Percentiles rank a stretch among this genome's conserved stretches.
phyloP scores from a whole-genome alignment of 2,113 vertebrate genomes.

The Turnix velox region DNA sequence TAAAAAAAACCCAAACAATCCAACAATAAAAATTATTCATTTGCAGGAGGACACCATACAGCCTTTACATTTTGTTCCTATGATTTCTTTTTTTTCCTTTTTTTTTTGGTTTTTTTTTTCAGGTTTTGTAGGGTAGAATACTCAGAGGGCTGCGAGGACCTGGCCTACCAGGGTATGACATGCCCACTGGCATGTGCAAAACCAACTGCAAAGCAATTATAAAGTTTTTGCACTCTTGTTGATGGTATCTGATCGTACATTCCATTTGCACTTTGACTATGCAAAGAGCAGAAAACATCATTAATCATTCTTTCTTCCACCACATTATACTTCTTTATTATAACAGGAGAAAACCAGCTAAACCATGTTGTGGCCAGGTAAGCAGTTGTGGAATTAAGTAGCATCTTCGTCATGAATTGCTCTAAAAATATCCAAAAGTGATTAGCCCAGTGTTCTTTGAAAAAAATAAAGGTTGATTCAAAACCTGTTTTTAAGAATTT shows the following conservation, averaged over 20 bases:
- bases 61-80: not conserved
- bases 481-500: not conserved
- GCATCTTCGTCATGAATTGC: not conserved
- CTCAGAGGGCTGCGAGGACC: not conserved
- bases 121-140: not conserved
- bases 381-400: not conserved
- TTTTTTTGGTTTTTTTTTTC: not conserved
- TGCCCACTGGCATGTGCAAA: not conserved
- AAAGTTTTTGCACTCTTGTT: not conserved
- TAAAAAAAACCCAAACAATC: not conserved
- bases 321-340: not conserved
- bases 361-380: not conserved
- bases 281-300: not conserved
- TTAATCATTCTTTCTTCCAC: not conserved
- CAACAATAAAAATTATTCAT: not conserved
- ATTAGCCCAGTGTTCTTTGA: not conserved
- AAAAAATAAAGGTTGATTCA: not conserved
- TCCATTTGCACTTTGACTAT: not conserved
- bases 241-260: not conserved
- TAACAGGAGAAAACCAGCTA: not conserved
- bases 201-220: not conserved
- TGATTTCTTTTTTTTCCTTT: no score
- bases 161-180: not conserved
- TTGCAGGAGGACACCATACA: not conserved
- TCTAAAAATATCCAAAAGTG: not conserved